A percentile compares a stretch with the other conserved stretches of the same genome.
Evolutionary conservation across 2,113 vertebrate genomes (phyloP).

Genomic region (Anhinga rufa): DNA sequence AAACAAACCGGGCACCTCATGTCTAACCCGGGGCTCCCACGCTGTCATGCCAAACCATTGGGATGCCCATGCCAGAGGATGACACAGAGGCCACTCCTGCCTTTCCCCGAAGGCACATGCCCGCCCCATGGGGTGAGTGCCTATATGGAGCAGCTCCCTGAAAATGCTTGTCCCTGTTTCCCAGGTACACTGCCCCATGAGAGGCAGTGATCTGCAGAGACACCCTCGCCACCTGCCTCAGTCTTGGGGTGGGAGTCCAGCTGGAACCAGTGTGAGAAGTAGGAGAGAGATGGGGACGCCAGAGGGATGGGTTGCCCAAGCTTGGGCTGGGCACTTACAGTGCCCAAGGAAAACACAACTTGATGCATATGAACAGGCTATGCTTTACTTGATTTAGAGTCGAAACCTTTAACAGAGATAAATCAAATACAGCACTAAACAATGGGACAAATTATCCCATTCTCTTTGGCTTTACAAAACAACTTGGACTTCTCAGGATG

Average conservation of each 20-base stretch:
- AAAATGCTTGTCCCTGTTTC: not conserved
- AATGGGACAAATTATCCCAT: not conserved
- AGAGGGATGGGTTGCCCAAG: not conserved
- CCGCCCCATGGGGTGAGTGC: too few relatives aligned
- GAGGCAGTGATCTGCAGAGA: not conserved
- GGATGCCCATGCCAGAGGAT: not conserved
- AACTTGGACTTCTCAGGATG: not conserved
- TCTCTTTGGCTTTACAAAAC: not conserved
- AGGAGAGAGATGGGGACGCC: not conserved
- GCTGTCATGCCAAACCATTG: not conserved
- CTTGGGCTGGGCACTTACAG: not conserved
- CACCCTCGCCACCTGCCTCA: not conserved
- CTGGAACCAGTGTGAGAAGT: fast-evolving
- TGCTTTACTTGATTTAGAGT: not conserved
- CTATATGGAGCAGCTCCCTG: not conserved
- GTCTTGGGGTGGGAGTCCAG: not conserved
- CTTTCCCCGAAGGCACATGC: not conserved
- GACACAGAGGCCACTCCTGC: not conserved
- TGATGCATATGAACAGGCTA: not conserved
- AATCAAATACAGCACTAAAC: not conserved
- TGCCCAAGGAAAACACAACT: not conserved
- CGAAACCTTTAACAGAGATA: not conserved
- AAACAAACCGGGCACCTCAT: not conserved
- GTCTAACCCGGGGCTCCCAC: not conserved
- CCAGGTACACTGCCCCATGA: not conserved